phyloP scores from a whole-genome alignment of 2,797 vertebrate genomes.

The Echeneis naucrates region DNA sequence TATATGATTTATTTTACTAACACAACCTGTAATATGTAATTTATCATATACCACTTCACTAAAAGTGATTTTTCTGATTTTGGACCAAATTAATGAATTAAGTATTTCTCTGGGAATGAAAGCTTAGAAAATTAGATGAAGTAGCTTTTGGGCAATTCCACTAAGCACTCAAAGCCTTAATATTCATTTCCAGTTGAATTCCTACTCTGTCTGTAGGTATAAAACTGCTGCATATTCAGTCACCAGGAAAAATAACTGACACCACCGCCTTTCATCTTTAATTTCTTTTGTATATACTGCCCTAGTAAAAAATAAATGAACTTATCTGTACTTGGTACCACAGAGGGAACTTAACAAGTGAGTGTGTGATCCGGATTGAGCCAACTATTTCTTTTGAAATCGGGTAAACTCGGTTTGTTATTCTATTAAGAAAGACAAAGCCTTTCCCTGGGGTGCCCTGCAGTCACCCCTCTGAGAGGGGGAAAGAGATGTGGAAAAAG shows the following conservation, averaged over 20 bases:
- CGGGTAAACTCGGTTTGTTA: constrained; percentile 79
- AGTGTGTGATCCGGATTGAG: constrained; percentile 61
- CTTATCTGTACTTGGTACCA: constrained; percentile 62
- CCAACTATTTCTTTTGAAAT: constrained; percentile 75
- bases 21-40: constrained; percentile 12
- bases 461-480: constrained; percentile 74
- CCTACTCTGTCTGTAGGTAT: constrained; percentile 59
- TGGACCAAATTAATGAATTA: constrained; percentile 47
- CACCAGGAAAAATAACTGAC: constrained; percentile 69
- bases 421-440: constrained; percentile 81
- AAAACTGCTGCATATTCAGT: constrained; percentile 57
- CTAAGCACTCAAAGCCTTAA: constrained; percentile 66
- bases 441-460: constrained; percentile 73
- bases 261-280: constrained; percentile 75
- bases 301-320: constrained; percentile 77
- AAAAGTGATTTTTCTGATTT: constrained; percentile 44
- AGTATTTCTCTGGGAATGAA: constrained; percentile 60
- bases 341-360: constrained; percentile 64
- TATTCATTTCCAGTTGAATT: constrained; percentile 72
- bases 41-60: constrained; percentile 12
- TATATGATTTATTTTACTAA: not conserved
- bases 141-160: constrained; percentile 69
- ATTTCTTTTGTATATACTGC: constrained; percentile 76
- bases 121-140: constrained; percentile 69
- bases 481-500: constrained; percentile 48